These are phyloP conservation scores for Naja naja DNA, from an alignment of 2,113 vertebrate species.

Conservation along the genomic window DNA sequence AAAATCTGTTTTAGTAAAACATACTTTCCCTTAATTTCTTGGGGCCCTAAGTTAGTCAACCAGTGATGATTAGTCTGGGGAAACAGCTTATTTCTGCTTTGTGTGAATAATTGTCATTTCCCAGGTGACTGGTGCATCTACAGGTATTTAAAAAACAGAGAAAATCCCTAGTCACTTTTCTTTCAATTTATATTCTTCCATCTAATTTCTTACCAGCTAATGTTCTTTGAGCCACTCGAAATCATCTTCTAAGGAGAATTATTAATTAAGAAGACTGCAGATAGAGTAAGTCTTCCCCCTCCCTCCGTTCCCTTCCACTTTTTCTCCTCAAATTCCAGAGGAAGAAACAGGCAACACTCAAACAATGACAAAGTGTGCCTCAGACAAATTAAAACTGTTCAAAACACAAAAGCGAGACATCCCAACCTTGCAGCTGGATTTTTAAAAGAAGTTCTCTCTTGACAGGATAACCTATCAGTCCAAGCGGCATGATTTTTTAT, in stretches of 20 bases:
- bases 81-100: neutral
- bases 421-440: neutral
- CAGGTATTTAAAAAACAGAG: neutral
- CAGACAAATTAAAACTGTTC: neutral
- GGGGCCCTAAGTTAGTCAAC: neutral
- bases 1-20: neutral
- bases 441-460: neutral
- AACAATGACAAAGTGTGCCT: neutral
- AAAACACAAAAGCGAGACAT: neutral
- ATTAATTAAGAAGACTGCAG: neutral
- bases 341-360: neutral
- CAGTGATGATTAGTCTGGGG: neutral
- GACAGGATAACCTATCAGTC: neutral
- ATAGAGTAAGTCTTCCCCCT: neutral
- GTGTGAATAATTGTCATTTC: neutral
- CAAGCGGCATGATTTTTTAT: neutral
- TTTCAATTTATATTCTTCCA: neutral
- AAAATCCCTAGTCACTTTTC: neutral
- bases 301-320: neutral
- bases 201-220: neutral
- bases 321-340: neutral
- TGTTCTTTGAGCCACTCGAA: neutral
- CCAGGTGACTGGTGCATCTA: neutral
- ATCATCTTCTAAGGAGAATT: neutral
- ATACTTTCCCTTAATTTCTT: neutral